These are phyloP conservation scores for Pteropus alecto DNA, from an alignment of 2,113 vertebrate genomes.

Conservation along the genomic window DNA sequence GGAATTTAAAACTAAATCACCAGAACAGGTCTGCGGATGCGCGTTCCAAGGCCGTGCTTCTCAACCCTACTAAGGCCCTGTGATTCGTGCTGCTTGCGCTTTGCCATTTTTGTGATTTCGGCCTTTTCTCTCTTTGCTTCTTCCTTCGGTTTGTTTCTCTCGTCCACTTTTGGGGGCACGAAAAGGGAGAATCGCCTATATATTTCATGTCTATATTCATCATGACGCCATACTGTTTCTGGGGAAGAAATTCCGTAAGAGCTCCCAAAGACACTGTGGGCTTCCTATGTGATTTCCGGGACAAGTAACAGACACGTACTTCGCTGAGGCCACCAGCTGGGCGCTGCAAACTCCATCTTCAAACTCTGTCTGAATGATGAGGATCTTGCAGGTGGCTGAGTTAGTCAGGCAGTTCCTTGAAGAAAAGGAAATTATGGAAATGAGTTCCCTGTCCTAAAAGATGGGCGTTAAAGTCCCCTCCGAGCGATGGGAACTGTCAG, in stretches of 20 bases:
- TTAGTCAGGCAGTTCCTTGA: constrained; percentile 84
- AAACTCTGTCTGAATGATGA: constrained; percentile 94
- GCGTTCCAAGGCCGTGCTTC: fast-evolving
- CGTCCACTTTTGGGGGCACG: background rate
- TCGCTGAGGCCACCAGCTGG: constrained; percentile 94
- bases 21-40: background rate
- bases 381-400: constrained; percentile 82
- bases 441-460: background rate
- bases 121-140: background rate
- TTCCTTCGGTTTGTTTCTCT: background rate
- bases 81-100: fast-evolving
- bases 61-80: fast-evolving
- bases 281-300: fast-evolving
- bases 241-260: background rate
- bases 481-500: fast-evolving
- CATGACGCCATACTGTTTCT: background rate
- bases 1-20: background rate
- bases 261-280: fast-evolving
- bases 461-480: background rate
- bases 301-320: constrained; percentile 80
- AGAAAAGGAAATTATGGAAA: background rate
- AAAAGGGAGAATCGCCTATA: background rate
- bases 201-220: background rate
- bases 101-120: fast-evolving
- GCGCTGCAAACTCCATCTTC: constrained; percentile 86